Evolutionary conservation across 1,140 invertebrate genomes (phyloP).

Genomic region (Plodia interpunctella): DNA sequence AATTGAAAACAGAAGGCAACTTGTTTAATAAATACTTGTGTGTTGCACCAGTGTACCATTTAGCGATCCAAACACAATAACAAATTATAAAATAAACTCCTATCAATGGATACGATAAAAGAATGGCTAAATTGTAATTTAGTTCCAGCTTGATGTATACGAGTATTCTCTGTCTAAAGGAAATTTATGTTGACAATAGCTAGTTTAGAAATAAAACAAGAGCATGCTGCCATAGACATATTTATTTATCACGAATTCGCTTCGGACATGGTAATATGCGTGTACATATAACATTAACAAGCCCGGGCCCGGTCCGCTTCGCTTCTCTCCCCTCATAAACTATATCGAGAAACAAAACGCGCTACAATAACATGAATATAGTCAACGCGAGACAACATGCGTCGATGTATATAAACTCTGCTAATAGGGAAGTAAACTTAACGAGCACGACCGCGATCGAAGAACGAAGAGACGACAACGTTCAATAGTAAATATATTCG

Average conservation of each 20-base stretch:
- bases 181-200: too few species aligned
- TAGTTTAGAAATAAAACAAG: slow-evolving; percentile 5
- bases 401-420: slow-evolving; percentile 12
- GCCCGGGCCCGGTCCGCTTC: not conserved
- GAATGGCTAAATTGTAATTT: too few species aligned
- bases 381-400: slow-evolving; percentile 21
- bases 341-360: slow-evolving; percentile 27
- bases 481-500: slow-evolving; percentile 17
- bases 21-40: too few species aligned
- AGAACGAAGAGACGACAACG: slow-evolving; percentile 13
- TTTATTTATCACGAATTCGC: slow-evolving; percentile 32
- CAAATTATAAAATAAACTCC: too few species aligned
- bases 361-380: slow-evolving; percentile 25
- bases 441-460: slow-evolving; percentile 15
- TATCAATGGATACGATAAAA: too few species aligned
- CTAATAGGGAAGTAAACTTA: slow-evolving; percentile 33
- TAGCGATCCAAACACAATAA: too few species aligned
- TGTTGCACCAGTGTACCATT: too few species aligned
- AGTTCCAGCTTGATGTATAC: too few species aligned
- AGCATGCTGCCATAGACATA: slow-evolving; percentile 19
- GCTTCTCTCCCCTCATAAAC: slow-evolving; percentile 12
- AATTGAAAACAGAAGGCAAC: too few species aligned
- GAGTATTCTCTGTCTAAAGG: too few species aligned
- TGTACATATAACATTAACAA: slow-evolving; percentile 18
- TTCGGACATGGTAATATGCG: slow-evolving; percentile 17